Base-by-base conservation (phyloP, 2,888 invertebrate genomes). In the Hanleya hanleyi region DNA sequence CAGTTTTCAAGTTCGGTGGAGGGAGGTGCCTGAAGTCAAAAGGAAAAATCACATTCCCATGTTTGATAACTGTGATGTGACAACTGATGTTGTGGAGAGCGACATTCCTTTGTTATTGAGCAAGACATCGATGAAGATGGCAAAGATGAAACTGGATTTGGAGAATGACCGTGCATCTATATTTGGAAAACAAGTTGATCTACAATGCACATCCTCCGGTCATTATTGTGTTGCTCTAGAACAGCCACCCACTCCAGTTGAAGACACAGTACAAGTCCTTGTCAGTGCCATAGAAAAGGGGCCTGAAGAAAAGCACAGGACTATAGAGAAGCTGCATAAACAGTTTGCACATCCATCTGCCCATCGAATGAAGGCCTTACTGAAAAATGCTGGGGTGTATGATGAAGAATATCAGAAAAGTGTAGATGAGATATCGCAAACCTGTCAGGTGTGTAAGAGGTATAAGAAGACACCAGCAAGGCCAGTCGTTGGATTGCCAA, bases 161-260 rank as follows among this genome's bases (percentile, higher is more conserved):
- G 75, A 71, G 36, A 71, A 76, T 76, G 77, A 80, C 62, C 70
- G 69, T 51, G 80, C 75, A 2, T 68, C 66, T 22, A 78, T 80
- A 35, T 73, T 79, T 65, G 74, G 72, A 22, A 57, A 71, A 22
- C 70, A 74, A 38, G 73, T 79, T 62, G 67, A 70, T 12, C 38
- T 77, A 22, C 47, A 78, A 26, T 68, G 68, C 29, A 76, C 74
- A 18, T 66, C 64, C 4, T 78, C 74, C 29, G 75, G 75, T 32
- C 77, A 77, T 67, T 78, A 78, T 47, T 78, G 71, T 67, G 61
- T 77, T 22, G 77, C 69, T 4, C 68, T 76, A 37, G 70, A 76
- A 65, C 65, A 68, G 9, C 26, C 57, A 26, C 9, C 9, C 9
- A 22, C 22, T 9, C 12, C 26, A 15, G 57, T 57, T 15, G 57